phyloP scores from a whole-genome alignment of 2,797 vertebrate species.

The Acanthopagrus latus region DNA sequence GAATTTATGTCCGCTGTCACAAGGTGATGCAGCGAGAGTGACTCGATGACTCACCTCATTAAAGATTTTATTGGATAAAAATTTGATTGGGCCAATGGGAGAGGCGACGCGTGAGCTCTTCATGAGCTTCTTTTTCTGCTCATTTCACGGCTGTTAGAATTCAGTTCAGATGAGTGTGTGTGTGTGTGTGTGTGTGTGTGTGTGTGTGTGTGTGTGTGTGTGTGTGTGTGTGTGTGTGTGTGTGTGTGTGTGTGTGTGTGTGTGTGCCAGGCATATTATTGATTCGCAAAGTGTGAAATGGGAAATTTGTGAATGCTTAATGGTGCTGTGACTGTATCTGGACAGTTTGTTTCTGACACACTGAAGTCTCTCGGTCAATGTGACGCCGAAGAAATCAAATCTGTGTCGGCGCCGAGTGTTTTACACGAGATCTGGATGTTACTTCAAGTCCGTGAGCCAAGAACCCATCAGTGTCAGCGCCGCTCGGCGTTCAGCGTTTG shows the following conservation, averaged over 20 bases:
- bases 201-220: conserved; percentile 19
- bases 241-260: conserved; percentile 19
- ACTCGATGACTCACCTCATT: conserved; percentile 67
- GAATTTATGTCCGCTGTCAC: conserved; percentile 63
- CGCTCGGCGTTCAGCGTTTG: conserved; percentile 51
- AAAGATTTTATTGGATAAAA: conserved; percentile 68
- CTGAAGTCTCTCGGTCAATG: background rate
- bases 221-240: conserved; percentile 16
- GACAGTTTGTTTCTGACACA: conserved; percentile 22
- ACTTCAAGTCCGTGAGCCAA: conserved; percentile 41
- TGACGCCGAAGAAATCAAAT: conserved; percentile 35
- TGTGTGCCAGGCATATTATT: conserved; percentile 21
- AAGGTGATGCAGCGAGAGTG: conserved; percentile 53
- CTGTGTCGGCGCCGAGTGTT: conserved; percentile 35
- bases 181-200: conserved; percentile 21
- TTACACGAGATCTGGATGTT: conserved; percentile 49
- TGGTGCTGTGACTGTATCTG: conserved; percentile 14
- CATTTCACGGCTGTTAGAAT: conserved; percentile 61
- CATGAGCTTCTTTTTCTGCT: conserved; percentile 46
- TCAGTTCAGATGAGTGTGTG: conserved; percentile 31
- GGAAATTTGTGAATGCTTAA: conserved; percentile 51
- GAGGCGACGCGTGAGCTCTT: conserved; percentile 34
- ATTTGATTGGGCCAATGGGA: conserved; percentile 54
- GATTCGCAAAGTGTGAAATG: conserved; percentile 55
- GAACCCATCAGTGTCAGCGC: conserved; percentile 28